phyloP scores from a whole-genome alignment of 2,888 invertebrate genomes.

The Koerneria pararmatus region DNA sequence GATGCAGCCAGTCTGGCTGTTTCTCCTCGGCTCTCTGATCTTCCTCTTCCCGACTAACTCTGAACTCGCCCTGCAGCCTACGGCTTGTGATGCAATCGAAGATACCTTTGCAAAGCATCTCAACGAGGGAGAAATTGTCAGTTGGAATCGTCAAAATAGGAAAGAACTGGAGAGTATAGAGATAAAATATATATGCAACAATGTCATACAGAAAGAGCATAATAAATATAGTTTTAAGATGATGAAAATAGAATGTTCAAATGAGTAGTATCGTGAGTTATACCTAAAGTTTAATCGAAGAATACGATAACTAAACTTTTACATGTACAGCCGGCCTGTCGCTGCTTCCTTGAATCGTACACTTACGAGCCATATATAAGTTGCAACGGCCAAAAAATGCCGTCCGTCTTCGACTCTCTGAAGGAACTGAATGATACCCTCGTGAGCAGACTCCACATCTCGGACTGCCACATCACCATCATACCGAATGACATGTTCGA shows the following conservation, averaged over 20 bases:
- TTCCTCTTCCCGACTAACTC: constrained; percentile 3
- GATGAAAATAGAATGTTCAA: too few species aligned
- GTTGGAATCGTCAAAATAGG: too few species aligned
- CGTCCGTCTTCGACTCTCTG: constrained; percentile 38
- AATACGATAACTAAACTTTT: too few species aligned
- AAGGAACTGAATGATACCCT: constrained; percentile 40
- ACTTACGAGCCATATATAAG: constrained; percentile 17
- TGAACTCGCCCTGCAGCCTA: neutral
- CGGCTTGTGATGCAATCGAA: constrained; percentile 11
- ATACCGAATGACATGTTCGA: constrained; percentile 47
- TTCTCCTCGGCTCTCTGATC: neutral
- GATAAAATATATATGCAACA: too few species aligned
- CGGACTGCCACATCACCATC: constrained; percentile 43
- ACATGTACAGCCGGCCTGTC: constrained; percentile 16
- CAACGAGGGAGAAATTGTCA: neutral
- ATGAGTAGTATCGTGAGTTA: too few species aligned
- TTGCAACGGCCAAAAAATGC: constrained; percentile 43
- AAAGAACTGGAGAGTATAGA: too few species aligned
- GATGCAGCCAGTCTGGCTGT: neutral
- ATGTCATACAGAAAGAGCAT: too few species aligned
- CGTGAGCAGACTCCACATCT: constrained; percentile 41
- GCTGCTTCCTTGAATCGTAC: constrained; percentile 9
- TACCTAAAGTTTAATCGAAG: too few species aligned
- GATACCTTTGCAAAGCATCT: neutral
- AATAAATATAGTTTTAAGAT: too few species aligned